Evolutionary conservation across 92 coral and sea anemone genomes (phyloP).

Genomic region (Parazoanthus atlanticus): DNA sequence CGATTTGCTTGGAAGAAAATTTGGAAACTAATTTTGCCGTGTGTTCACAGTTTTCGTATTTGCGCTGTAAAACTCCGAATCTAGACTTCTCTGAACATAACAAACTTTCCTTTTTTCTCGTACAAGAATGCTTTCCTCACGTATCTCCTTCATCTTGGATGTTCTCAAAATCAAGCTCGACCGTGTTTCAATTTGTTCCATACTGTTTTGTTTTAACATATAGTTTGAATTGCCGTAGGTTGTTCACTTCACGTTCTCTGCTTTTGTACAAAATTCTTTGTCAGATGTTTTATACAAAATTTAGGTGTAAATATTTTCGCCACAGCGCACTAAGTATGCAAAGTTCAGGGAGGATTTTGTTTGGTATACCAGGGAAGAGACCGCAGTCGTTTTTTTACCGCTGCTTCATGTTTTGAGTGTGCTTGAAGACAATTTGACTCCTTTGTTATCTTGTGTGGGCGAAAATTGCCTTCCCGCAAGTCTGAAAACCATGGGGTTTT

Average conservation of each 20-base stretch:
- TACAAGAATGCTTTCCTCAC: not conserved
- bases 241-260: not conserved
- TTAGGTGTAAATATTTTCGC: constrained; percentile 13
- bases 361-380: not conserved
- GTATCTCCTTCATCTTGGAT: too few species aligned
- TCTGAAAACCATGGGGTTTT: too few species aligned
- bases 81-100: not conserved
- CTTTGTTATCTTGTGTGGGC: not conserved
- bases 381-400: not conserved
- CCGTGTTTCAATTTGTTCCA: not conserved
- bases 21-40: not conserved
- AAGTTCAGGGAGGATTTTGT: not conserved
- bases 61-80: not conserved
- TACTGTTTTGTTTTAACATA: not conserved
- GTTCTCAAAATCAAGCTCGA: not conserved
- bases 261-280: constrained; percentile 22
- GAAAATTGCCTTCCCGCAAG: too few species aligned
- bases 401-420: not conserved
- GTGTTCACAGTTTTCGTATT: not conserved
- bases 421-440: not conserved
- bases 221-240: not conserved
- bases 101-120: not conserved
- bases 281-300: constrained; percentile 12
- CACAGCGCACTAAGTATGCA: not conserved
- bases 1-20: not conserved